Evolutionary conservation across 2,888 invertebrate species (phyloP).

Genomic region (Stenodera caucasica): DNA sequence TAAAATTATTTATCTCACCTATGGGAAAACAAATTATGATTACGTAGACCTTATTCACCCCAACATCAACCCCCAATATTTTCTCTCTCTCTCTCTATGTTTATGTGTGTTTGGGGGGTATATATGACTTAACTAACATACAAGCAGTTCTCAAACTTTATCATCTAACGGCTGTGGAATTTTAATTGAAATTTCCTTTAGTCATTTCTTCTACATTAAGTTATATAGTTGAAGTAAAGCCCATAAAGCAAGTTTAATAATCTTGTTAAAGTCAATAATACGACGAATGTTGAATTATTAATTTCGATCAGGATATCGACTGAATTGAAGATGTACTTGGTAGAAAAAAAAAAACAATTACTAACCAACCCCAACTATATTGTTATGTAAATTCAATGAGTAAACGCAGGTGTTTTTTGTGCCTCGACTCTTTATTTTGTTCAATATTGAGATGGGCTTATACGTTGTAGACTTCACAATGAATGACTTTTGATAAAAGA

Average conservation of each 20-base stretch:
- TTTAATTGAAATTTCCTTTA: slow-evolving; percentile 2
- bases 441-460: slow-evolving; percentile 9
- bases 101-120: background rate
- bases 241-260: background rate
- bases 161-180: background rate
- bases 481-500: background rate
- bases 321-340: background rate
- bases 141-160: slow-evolving; percentile 2
- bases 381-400: slow-evolving; percentile 10
- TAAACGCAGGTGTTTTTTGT: slow-evolving; percentile 11
- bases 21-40: slow-evolving; percentile 49
- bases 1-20: slow-evolving; percentile 51
- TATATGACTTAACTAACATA: background rate
- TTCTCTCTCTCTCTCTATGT: background rate
- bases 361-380: slow-evolving; percentile 3
- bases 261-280: background rate
- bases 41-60: slow-evolving; percentile 33
- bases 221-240: background rate
- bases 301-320: background rate
- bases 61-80: background rate
- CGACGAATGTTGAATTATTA: background rate
- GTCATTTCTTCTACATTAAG: background rate
- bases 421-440: background rate
- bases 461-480: background rate
- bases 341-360: background rate